phyloP scores from a whole-genome alignment of 1,140 invertebrate genomes.

The Papilio helenus region DNA sequence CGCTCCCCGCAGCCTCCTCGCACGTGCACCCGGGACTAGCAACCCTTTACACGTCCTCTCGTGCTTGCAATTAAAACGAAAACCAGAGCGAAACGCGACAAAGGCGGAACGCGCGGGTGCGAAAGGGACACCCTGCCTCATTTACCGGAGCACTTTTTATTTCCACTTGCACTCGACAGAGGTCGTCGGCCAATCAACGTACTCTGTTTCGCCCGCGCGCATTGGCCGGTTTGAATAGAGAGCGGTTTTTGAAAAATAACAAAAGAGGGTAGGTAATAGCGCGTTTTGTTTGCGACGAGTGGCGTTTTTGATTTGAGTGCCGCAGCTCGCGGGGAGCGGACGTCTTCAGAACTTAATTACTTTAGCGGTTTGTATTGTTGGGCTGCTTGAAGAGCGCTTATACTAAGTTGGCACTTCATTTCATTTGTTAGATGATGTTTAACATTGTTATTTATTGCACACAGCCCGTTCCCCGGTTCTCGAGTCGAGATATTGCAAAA shows the following conservation, averaged over 20 bases:
- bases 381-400: slow-evolving; percentile 56
- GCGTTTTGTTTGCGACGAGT: slow-evolving; percentile 81
- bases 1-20: slow-evolving; percentile 65
- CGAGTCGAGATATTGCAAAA: slow-evolving; percentile 61
- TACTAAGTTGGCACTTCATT: slow-evolving; percentile 70
- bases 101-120: slow-evolving; percentile 52
- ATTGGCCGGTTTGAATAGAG: slow-evolving; percentile 81
- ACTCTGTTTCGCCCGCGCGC: slow-evolving; percentile 70
- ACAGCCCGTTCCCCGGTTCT: slow-evolving; percentile 58
- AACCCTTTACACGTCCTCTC: slow-evolving; percentile 80
- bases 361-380: slow-evolving; percentile 72
- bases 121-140: slow-evolving; percentile 73
- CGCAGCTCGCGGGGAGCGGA: slow-evolving; percentile 63
- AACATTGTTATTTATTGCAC: slow-evolving; percentile 80
- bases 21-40: slow-evolving; percentile 78
- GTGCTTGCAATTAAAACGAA: slow-evolving; percentile 81
- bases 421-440: slow-evolving; percentile 68
- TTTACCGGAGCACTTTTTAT: slow-evolving; percentile 80
- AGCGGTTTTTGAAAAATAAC: slow-evolving; percentile 76
- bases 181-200: slow-evolving; percentile 82
- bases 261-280: slow-evolving; percentile 82
- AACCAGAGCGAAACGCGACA: slow-evolving; percentile 66
- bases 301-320: slow-evolving; percentile 77
- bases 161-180: slow-evolving; percentile 78
- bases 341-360: slow-evolving; percentile 75